These are phyloP conservation scores for Allacma fusca DNA, from an alignment of 2,888 invertebrate genomes.

Conservation along the genomic window DNA sequence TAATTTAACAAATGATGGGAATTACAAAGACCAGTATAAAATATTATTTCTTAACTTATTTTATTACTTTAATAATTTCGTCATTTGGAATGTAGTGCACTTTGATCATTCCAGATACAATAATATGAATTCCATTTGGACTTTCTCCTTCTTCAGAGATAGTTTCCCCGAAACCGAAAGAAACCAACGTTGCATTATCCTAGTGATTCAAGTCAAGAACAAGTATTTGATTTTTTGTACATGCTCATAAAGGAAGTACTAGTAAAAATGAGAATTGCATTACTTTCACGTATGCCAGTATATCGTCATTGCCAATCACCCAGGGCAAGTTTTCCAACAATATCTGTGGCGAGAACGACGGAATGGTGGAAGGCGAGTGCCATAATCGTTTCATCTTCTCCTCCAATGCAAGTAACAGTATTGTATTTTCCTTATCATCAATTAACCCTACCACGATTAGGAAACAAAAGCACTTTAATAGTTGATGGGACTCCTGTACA, in stretches of 20 bases:
- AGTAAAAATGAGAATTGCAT: slow-evolving; percentile 6
- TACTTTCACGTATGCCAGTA: slow-evolving; percentile 58
- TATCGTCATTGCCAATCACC: slow-evolving; percentile 53
- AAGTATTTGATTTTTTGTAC: no score
- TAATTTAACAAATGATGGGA: background rate
- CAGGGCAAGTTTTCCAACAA: slow-evolving; percentile 60
- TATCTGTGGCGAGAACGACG: slow-evolving; percentile 62
- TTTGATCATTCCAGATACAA: slow-evolving; percentile 66
- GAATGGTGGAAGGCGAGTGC: slow-evolving; percentile 60
- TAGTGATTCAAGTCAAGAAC: slow-evolving; percentile 20
- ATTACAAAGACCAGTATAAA: no score
- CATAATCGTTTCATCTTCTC: slow-evolving; percentile 67
- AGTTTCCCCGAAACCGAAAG: slow-evolving; percentile 63
- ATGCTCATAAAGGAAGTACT: no score
- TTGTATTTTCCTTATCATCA: slow-evolving; percentile 70
- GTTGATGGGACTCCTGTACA: no score
- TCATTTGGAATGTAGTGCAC: slow-evolving; percentile 63
- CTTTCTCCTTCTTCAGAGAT: slow-evolving; percentile 64
- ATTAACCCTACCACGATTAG: no score
- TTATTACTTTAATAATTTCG: slow-evolving; percentile 63
- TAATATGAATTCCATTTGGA: slow-evolving; percentile 65
- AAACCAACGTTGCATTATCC: slow-evolving; percentile 62
- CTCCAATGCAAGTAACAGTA: slow-evolving; percentile 68
- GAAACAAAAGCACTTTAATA: no score
- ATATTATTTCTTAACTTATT: slow-evolving; percentile 62